Percentiles rank a stretch among this genome's conserved stretches.
Evolutionary conservation across 2,888 invertebrate genomes (phyloP).

Genomic region (Protonemura montana): DNA sequence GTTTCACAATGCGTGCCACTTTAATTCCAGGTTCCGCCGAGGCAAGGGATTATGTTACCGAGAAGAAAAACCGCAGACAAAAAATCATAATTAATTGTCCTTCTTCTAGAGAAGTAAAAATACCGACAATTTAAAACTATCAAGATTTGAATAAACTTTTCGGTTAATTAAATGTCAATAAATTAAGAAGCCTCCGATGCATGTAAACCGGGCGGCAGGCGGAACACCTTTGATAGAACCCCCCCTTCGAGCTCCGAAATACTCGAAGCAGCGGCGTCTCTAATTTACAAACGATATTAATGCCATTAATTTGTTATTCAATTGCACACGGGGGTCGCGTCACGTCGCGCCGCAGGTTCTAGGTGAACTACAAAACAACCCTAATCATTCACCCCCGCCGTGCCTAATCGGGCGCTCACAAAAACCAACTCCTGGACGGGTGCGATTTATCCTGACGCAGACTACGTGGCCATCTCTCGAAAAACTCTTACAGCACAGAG

Average conservation of each 20-base stretch:
- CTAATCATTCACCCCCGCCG: conserved; percentile 20
- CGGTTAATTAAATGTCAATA: conserved; percentile 14
- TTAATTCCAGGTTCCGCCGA: neutral
- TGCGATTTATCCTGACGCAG: neutral
- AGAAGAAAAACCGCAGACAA: neutral
- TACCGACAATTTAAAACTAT: conserved; percentile 21
- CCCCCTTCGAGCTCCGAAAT: neutral
- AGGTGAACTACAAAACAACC: conserved; percentile 8
- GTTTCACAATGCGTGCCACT: neutral
- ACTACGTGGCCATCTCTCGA: neutral
- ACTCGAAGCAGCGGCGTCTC: neutral
- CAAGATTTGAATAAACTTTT: neutral
- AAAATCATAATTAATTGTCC: conserved; percentile 8
- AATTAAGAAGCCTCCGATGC: neutral
- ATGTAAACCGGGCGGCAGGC: neutral
- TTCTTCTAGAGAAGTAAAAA: neutral
- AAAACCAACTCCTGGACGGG: neutral
- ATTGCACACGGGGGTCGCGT: conserved; percentile 1
- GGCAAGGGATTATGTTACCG: neutral
- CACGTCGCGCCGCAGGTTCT: neutral
- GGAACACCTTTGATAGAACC: neutral
- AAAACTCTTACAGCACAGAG: neutral
- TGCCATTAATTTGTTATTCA: conserved; percentile 37
- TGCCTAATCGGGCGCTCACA: neutral
- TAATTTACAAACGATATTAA: conserved; percentile 31